phyloP scores from a whole-genome alignment of 2,888 invertebrate species.

The Lasius fuliginosus region DNA sequence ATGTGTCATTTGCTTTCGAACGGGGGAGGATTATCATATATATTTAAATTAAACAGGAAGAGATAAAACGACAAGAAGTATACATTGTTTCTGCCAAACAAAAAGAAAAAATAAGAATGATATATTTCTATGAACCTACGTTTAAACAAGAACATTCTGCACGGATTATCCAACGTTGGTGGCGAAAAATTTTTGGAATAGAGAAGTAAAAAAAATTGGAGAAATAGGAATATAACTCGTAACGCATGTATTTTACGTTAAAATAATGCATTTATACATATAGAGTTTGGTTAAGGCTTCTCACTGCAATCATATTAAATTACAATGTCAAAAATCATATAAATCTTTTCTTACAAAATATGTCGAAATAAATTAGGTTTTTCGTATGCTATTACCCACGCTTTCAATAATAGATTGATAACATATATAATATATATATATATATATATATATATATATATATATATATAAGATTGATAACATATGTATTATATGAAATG shows the following conservation, averaged over 20 bases:
- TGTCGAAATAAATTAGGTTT: too few species aligned
- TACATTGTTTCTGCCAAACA: not conserved
- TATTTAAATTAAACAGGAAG: conserved; percentile 26
- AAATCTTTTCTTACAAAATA: not conserved
- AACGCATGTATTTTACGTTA: not conserved
- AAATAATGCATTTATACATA: not conserved
- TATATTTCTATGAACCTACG: not conserved
- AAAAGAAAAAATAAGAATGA: not conserved
- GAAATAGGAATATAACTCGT: not conserved
- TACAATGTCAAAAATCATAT: not conserved
- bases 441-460: too few species aligned
- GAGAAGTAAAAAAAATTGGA: not conserved
- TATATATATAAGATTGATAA: too few species aligned
- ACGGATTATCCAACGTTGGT: conserved; percentile 22
- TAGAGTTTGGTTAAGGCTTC: not conserved
- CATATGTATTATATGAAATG: too few species aligned
- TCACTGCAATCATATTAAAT: not conserved
- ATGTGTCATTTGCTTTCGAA: not conserved
- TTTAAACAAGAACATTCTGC: conserved; percentile 1
- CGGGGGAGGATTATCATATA: not conserved
- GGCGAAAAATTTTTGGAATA: not conserved
- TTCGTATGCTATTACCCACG: too few species aligned
- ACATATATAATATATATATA: too few species aligned
- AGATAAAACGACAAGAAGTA: not conserved
- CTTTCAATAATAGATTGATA: too few species aligned